Percentiles rank a stretch among this genome's conserved stretches.
Conservation (phyloP, 1,140 invertebrate genomes). For the Zeugodacus cucurbitae region DNA sequence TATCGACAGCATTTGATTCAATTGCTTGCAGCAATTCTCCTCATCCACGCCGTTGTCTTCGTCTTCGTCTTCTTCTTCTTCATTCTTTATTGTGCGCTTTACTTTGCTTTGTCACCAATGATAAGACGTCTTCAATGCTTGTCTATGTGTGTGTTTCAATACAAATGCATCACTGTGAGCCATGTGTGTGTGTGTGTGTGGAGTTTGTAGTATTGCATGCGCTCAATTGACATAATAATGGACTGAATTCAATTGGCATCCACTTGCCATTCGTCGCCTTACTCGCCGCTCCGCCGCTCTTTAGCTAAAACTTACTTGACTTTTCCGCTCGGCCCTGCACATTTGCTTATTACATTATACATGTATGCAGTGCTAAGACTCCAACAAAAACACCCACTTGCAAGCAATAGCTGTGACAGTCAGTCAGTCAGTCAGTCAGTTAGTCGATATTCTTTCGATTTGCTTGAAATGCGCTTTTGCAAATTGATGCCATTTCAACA, state of each 20-base stretch:
- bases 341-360: neutral
- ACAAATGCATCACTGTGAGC: neutral
- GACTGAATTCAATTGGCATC: constrained; percentile 6
- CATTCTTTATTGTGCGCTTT: neutral
- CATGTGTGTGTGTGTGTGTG: neutral
- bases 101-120: neutral
- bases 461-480: constrained; percentile 1
- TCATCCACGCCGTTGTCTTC: no score
- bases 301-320: neutral
- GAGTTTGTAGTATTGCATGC: neutral
- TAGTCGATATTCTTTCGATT: neutral
- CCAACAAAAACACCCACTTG: neutral
- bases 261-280: neutral
- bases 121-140: neutral
- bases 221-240: constrained; percentile 35
- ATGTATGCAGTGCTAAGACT: neutral
- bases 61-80: neutral
- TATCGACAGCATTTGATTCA: constrained; percentile 22
- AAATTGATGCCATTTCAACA: constrained; percentile 35
- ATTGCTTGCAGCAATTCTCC: neutral
- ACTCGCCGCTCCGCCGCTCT: no score
- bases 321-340: neutral
- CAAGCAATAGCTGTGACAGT: neutral
- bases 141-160: neutral
- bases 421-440: neutral